Percentiles rank a stretch among this genome's conserved stretches.
These are phyloP conservation scores for Ictalurus punctatus DNA, from an alignment of 2,113 vertebrate species.

Conservation along the genomic window DNA sequence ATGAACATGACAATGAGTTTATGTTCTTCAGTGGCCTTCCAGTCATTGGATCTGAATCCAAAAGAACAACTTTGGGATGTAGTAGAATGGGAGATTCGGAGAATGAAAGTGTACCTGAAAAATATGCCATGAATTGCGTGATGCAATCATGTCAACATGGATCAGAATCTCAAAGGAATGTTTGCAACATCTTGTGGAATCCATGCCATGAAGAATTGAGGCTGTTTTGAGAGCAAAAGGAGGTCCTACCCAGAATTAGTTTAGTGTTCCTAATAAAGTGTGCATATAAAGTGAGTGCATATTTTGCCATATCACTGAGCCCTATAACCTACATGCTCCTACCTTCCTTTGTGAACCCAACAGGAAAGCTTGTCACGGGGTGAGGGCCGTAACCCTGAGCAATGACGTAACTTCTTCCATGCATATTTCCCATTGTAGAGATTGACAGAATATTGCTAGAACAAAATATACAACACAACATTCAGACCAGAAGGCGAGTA, in stretches of 20 bases:
- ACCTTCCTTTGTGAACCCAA: constrained; percentile 1
- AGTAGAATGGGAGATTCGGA: not conserved
- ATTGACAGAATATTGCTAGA: not conserved
- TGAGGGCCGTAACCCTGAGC: not conserved
- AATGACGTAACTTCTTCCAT: not conserved
- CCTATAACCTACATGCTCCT: not conserved
- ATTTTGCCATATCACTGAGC: not conserved
- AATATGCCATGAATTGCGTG: too few species aligned
- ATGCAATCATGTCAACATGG: not conserved
- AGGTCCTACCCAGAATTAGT: not conserved
- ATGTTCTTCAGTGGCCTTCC: not conserved
- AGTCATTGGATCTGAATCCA: not conserved
- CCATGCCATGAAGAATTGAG: not conserved
- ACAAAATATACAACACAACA: not conserved
- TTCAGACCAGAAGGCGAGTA: not conserved
- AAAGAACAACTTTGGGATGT: not conserved
- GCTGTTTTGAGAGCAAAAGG: not conserved
- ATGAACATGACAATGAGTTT: not conserved
- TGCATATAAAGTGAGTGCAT: not conserved
- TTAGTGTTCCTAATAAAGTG: not conserved
- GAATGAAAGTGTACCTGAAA: not conserved
- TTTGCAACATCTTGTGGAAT: not conserved
- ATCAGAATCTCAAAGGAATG: not conserved
- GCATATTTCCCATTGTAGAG: not conserved
- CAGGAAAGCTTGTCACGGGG: not conserved